Base-by-base conservation (phyloP, 1,140 invertebrate species). In the Ceratina calcarata region DNA sequence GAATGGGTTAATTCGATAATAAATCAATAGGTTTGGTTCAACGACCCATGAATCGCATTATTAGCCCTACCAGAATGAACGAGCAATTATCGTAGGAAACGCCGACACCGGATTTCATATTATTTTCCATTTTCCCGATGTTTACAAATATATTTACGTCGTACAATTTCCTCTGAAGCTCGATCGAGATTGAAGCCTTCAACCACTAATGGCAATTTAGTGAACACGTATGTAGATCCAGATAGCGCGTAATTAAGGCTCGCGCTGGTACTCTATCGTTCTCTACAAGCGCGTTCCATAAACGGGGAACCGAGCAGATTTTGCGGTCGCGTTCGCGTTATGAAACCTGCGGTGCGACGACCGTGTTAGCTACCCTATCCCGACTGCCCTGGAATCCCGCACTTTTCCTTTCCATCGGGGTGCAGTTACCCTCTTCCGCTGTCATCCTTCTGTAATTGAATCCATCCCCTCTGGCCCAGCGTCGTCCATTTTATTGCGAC, bases 191-290 rank as follows among this genome's bases (percentile, higher is more conserved):
- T 45, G 51, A 15, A 60, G 27, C 65, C 78, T 58, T 57, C 51
- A 81, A 84, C 82, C 78, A 79, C 68, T 84, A 80, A 85, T 84
- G 76, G 78, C 82, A 85, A 80, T 85, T 84, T 85, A 77, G 49
- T 64, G 64, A 37, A 55, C 60, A 61, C 79, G 71, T n/a, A n/a
- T n/a, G n/a, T 64, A 77, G 69, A 84, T 81, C 68, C 82, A 81
- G 77, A 62, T 76, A 85, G 77, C 78, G 82, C 71, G 82, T 85
- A 85, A 85, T 85, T 85, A 83, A 85, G 82, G 71, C 75, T 66
- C 79, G 20, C 73, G 37, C 61, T 55, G 22, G 18, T 24, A 51
- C 73, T 72, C 58, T 75, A 77, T 64, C 83, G 45, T 75, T 55
- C 75, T 80, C 24, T 61, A 45, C 7, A 55, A 51, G 64, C 58